Base-by-base conservation (phyloP, 2,888 invertebrate genomes). In the Perdita meconis region DNA sequence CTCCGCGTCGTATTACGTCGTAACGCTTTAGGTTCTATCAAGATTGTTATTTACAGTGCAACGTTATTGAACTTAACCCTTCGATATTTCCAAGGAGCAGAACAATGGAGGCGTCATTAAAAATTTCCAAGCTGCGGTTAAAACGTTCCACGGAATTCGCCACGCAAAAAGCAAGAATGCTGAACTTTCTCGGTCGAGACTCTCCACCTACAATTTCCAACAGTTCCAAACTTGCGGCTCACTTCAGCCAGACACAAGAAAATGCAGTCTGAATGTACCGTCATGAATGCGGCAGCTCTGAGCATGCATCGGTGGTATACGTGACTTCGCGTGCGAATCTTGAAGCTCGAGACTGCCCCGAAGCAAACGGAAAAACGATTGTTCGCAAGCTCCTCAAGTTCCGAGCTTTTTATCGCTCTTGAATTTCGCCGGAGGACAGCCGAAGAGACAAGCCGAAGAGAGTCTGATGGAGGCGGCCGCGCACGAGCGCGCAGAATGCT, bases 361-460 rank as follows among this genome's bases (percentile, higher is more conserved):
- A 47, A 61, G 81, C 73, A 61, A 44, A 51, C 74, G 72, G 72
- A 80, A 84, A 83, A 82, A 65, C 84, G 77, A 84, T 84, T 78
- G 84, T 84, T 82, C 80, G 64, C 61, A 53, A 61, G 73, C 76
- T 51, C 64, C 57, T 40, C 36, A 77, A 83, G 82, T 83, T 82
- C 53, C 38, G 26, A 59, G 63, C 64, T 84, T 84, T 84, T 82
- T 84, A 82, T 82, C 77, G 61, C 38, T 61, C 70, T 68, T 70
- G 68, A 82, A 82, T 78, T 68, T 69, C n/a, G 65, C 70, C 69
- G 42, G 68, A 30, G 72, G 56, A 80, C 70, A 76, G 53, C 42
- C 72, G 59, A n/a, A 47, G 63, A 70, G 80, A 65, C 75, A 59
- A 44, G 55, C 60, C 30, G 50, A 13, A 22, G 40, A 26, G 40